Conservation (phyloP, 2,888 invertebrate genomes). For the Dolichopus griseipennis region DNA sequence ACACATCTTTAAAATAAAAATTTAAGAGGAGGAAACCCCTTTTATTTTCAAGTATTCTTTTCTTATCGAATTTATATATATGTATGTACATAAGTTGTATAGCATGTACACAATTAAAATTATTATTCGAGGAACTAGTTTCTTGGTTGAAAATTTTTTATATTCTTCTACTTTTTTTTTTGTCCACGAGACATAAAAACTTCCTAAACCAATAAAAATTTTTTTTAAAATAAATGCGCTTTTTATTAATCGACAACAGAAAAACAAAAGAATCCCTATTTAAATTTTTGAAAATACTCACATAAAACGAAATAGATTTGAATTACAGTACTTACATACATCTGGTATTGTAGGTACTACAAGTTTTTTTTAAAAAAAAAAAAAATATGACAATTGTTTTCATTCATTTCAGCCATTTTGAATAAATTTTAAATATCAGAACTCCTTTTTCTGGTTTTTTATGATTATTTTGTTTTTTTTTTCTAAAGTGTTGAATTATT, state of each 20-base stretch:
- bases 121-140: background rate
- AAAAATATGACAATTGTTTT: background rate
- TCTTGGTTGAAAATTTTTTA: background rate
- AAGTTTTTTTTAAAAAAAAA: too few species aligned
- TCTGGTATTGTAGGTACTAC: background rate
- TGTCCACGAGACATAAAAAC: constrained; percentile 1
- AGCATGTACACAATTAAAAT: too few species aligned
- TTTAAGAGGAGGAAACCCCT: background rate
- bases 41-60: too few species aligned
- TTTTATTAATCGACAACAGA: background rate
- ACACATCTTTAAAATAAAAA: background rate
- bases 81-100: too few species aligned
- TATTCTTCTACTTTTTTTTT: background rate
- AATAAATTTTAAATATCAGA: background rate
- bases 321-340: background rate
- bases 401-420: background rate
- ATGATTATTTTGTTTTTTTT: too few species aligned
- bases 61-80: too few species aligned
- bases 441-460: too few species aligned
- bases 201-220: background rate
- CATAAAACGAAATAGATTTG: too few species aligned
- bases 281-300: too few species aligned
- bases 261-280: background rate
- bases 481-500: too few species aligned
- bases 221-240: background rate